Base-by-base conservation (phyloP, 2,797 vertebrate genomes). In the Molothrus ater region DNA sequence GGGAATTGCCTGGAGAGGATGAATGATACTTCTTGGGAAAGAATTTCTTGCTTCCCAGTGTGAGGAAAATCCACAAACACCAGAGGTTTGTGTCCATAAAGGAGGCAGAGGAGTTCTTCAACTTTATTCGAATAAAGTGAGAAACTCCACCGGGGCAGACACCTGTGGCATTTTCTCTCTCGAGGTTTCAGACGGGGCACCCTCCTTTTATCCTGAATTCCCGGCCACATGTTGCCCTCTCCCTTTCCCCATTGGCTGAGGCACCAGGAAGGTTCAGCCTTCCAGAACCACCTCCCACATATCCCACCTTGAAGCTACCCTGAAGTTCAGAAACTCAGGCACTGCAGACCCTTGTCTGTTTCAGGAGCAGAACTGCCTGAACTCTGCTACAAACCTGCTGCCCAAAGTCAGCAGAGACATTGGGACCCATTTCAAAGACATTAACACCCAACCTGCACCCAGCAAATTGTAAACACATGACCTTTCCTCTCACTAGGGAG, bases 161-260 rank as follows among this genome's bases (percentile, higher is more conserved):
- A 3, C 9, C 32, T 5, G 4, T 2, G 0, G 3, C 1, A 1
- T 45, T 32, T 65, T 36, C 28, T 7, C 40, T 16, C 17, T 21
- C 13, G 1, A 4, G n/a, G 17, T 32, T 36, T 16, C 4, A 9
- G 20, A 31, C 20, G 7, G 17, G 2, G 5, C 48, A 25, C 20
- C 11, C 32, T 54, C 26, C 32, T 45, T 36, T 54, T 36, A 31
- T 24, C 75, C 40, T 6, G 3, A 78, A 12, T 26, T 25, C 60
- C 31, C 6, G 2, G 61, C 48, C 3, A 1, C 48, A 1, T 3
- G 16, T 3, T 24, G 16, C 16, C 20, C 50, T 36, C 32, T 31
- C 43, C 32, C 60, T 36, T 64, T 79, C 50, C n/a, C 40, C 40
- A 10, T 0, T 45, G 32, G 26, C 75, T 9, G 48, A 36, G 48